phyloP scores from a whole-genome alignment of 2,888 invertebrate species.

The Melitaea athalia region DNA sequence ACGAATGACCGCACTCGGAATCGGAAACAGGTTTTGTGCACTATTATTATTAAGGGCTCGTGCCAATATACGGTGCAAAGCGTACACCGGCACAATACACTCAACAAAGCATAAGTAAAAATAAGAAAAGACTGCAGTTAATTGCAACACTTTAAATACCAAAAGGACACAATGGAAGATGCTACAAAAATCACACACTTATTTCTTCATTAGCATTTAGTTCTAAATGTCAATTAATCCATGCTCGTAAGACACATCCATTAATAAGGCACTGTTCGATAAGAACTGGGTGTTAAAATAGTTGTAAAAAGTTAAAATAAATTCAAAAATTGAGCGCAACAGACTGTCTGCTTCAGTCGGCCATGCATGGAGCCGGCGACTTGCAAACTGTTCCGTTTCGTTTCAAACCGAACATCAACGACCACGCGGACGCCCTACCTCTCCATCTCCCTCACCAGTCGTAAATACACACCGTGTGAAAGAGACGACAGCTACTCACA shows the following conservation, averaged over 20 bases:
- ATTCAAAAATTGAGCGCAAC: slow-evolving; percentile 72
- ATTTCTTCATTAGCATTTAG: slow-evolving; percentile 52
- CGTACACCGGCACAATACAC: slow-evolving; percentile 64
- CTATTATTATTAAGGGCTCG: slow-evolving; percentile 81
- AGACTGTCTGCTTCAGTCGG: slow-evolving; percentile 69
- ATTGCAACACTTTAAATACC: slow-evolving; percentile 67
- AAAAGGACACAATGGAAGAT: slow-evolving; percentile 74
- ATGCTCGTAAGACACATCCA: slow-evolving; percentile 79
- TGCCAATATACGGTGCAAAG: slow-evolving; percentile 75
- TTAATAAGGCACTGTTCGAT: slow-evolving; percentile 72
- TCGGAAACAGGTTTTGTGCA: slow-evolving; percentile 80
- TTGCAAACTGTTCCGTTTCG: slow-evolving; percentile 78
- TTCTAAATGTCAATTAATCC: slow-evolving; percentile 61
- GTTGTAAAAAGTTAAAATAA: slow-evolving; percentile 63
- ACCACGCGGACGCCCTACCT: slow-evolving; percentile 76
- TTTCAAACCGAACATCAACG: slow-evolving; percentile 73
- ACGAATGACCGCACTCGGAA: slow-evolving; percentile 76
- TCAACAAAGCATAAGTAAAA: slow-evolving; percentile 66
- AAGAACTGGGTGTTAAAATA: slow-evolving; percentile 58
- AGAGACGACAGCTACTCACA: slow-evolving; percentile 60
- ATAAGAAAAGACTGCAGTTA: slow-evolving; percentile 54
- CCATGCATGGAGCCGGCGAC: slow-evolving; percentile 79
- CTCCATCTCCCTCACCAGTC: slow-evolving; percentile 69
- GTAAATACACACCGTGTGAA: slow-evolving; percentile 54
- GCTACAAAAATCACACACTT: slow-evolving; percentile 66